Conservation (phyloP, 2,888 invertebrate genomes). For the Sturmia bella region DNA sequence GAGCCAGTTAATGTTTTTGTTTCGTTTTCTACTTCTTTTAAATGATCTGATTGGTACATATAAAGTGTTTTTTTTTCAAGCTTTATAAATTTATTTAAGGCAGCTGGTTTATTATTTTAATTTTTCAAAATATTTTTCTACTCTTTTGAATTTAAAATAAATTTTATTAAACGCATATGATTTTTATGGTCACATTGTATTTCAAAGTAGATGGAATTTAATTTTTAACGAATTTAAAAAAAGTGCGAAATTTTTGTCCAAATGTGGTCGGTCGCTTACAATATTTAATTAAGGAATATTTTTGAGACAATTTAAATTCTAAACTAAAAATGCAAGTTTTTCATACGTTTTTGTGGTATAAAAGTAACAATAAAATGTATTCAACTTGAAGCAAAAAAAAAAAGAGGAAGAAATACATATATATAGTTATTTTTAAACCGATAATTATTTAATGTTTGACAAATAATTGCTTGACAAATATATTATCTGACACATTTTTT, state of each 20-base stretch:
- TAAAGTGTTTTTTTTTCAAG: not conserved
- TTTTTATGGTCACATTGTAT: constrained; percentile 20
- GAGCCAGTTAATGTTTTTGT: constrained; percentile 56
- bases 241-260: constrained; percentile 8
- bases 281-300: constrained; percentile 15
- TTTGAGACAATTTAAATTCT: not conserved
- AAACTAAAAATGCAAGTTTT: too few relatives aligned
- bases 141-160: constrained; percentile 18
- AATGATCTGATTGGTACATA: constrained; percentile 57
- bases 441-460: too few relatives aligned
- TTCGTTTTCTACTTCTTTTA: not conserved
- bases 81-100: constrained; percentile 54
- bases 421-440: too few relatives aligned
- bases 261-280: not conserved
- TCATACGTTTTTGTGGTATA: too few relatives aligned
- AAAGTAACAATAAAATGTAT: too few relatives aligned
- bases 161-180: constrained; percentile 15
- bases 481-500: too few relatives aligned
- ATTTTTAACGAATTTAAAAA: not conserved
- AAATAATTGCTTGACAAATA: too few relatives aligned
- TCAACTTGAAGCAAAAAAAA: too few relatives aligned
- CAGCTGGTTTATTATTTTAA: constrained; percentile 64
- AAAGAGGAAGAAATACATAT: too few relatives aligned
- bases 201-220: not conserved
- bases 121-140: not conserved